phyloP scores from a whole-genome alignment of 2,113 vertebrate genomes.

The Notothenia rossii region DNA sequence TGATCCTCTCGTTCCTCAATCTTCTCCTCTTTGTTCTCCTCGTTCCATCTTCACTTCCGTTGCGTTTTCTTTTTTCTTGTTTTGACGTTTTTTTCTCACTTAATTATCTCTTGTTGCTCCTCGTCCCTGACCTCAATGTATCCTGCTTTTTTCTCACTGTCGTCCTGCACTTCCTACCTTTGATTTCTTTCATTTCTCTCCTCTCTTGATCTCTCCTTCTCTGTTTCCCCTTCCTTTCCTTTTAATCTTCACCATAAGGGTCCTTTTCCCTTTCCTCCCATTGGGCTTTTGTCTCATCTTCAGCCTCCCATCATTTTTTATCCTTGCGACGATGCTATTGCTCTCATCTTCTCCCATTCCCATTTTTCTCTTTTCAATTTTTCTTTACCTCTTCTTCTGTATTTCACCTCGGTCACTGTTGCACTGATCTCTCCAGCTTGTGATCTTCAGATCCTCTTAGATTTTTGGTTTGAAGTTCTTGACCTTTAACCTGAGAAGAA shows the following conservation, averaged over 20 bases:
- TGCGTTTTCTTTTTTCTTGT: not conserved
- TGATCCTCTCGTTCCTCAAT: not conserved
- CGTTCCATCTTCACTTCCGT: fast-evolving
- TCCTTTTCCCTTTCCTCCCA: not conserved
- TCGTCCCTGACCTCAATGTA: not conserved
- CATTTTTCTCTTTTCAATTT: not conserved
- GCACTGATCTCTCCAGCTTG: not conserved
- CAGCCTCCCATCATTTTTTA: not conserved
- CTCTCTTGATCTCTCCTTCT: not conserved
- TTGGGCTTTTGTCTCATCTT: not conserved
- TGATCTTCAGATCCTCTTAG: not conserved
- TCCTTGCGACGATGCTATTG: not conserved
- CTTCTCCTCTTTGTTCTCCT: not conserved
- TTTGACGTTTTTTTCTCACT: not conserved
- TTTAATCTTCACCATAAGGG: not conserved
- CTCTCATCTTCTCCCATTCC: not conserved
- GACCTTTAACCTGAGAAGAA: not conserved
- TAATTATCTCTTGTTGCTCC: not conserved
- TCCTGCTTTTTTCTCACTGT: not conserved
- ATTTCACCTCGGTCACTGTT: not conserved
- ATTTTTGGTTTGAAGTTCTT: not conserved
- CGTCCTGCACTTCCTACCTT: not conserved
- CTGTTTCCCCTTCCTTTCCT: not conserved
- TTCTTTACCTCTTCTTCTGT: not conserved
- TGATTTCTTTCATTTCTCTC: not conserved